Percentiles rank a stretch among this genome's conserved stretches.
phyloP scores from a whole-genome alignment of 2,888 invertebrate genomes.

The Brenthis ino region DNA sequence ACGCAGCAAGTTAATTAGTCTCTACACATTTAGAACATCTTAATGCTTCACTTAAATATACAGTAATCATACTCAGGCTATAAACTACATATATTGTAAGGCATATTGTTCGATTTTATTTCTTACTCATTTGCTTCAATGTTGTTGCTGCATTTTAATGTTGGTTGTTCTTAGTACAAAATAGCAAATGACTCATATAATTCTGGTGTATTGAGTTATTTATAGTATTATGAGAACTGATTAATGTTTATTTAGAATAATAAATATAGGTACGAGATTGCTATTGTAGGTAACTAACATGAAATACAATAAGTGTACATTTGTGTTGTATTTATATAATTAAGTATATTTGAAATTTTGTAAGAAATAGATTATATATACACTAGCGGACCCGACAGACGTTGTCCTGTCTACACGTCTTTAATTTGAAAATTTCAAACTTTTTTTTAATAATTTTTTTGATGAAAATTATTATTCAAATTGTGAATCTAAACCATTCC shows the following conservation, averaged over 20 bases:
- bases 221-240: background rate
- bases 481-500: no score
- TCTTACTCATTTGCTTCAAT: conserved; percentile 48
- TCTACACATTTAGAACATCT: conserved; percentile 45
- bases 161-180: conserved; percentile 24
- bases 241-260: background rate
- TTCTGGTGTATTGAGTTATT: background rate
- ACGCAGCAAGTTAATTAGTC: conserved; percentile 47
- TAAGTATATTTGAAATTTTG: no score
- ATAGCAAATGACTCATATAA: conserved; percentile 21
- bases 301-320: no score
- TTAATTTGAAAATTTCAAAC: no score
- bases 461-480: no score
- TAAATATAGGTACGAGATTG: no score
- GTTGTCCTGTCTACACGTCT: no score
- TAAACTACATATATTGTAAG: conserved; percentile 53
- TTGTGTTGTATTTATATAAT: no score
- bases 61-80: conserved; percentile 44
- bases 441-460: no score
- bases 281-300: no score
- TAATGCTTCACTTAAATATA: conserved; percentile 47
- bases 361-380: no score
- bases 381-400: no score
- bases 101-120: conserved; percentile 53
- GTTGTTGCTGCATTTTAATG: conserved; percentile 40